A percentile compares a stretch with the other conserved stretches of the same genome.
Conservation (phyloP, 2,888 invertebrate species). For the Arge pagana region DNA sequence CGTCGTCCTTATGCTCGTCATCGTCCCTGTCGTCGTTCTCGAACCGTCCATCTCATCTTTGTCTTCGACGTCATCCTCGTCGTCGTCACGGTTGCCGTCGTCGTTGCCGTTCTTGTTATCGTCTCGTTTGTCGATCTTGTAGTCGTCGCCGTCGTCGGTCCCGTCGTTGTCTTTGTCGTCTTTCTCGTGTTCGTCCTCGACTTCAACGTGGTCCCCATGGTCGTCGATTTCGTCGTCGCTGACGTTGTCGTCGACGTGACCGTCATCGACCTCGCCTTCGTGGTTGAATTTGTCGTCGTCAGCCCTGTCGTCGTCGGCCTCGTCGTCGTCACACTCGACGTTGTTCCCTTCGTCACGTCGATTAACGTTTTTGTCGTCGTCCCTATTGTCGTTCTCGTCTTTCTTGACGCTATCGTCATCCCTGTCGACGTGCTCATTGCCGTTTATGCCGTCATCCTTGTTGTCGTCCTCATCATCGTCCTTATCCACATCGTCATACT, state of each 20-base stretch:
- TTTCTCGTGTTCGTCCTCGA: neutral
- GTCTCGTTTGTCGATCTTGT: neutral
- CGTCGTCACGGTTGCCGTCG: neutral
- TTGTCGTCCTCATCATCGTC: neutral
- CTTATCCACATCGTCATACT: neutral
- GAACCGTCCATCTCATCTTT: neutral
- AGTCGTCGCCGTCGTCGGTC: neutral
- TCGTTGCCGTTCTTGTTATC: neutral
- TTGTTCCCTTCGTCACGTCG: neutral
- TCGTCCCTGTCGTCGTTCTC: too few species aligned
- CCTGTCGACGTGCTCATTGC: neutral
- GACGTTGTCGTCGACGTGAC: neutral
- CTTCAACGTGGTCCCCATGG: neutral
- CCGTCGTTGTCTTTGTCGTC: neutral
- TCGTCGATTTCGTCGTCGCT: neutral
- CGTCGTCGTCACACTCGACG: neutral
- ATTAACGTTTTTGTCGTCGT: neutral
- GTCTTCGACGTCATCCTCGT: neutral
- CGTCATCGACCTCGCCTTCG: neutral
- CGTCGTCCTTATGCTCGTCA: too few species aligned
- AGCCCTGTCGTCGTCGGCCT: neutral
- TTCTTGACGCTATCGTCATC: neutral
- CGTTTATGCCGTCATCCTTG: neutral
- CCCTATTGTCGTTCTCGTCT: neutral
- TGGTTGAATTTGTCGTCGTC: neutral